Base-by-base conservation (phyloP, 1,140 invertebrate species). In the Euwallacea similis region DNA sequence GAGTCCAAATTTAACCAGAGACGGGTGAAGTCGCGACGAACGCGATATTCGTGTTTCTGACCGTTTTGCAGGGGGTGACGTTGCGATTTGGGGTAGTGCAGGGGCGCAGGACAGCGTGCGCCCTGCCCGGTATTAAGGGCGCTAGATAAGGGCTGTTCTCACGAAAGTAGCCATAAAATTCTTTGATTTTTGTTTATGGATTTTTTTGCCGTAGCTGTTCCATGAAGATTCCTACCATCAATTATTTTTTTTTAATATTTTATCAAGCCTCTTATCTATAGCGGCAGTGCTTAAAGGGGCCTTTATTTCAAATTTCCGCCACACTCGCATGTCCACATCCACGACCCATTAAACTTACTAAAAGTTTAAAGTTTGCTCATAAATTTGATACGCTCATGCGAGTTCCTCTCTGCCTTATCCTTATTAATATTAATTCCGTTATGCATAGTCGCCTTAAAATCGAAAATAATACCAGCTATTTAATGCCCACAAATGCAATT, bases 61-160 rank as follows among this genome's bases (percentile, higher is more conserved):
- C 42, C 11, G 50, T 67, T 53, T 53, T 67, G 65, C 65, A 67
- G 63, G n/a, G 55, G 65, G 13, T 67, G 65, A 67, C 65, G 65
- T 67, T 44, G 65, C 65, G 15, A 33, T 67, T 59, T 11, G 65
- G 47, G 21, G 21, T n/a, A 7, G 53, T 7, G 11, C 8, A 10
- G 43, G 11, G 21, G 73, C 73, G 73, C 73, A 74, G 41, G 73
- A 33, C 42, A 47, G 58, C 73, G 47, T 74, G 73, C 73, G 73
- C 46, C 46, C 13, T 13, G 13, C 13, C 46, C 46, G 46, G 3
- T 11, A 13, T 50, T 50, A 33, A 33, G 21, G 21, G 21, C 21
- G 21, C 21, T 33, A 33, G 21, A 11, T 50, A 10, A 13, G 46
- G 46, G 46, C 13, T 13, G 46, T 50, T 50, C 46, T 50, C 46